Percentiles rank a stretch among this genome's conserved stretches.
These are phyloP conservation scores for Halcyon leucocephala DNA, from an alignment of 2,797 vertebrate genomes.

Conservation along the genomic window DNA sequence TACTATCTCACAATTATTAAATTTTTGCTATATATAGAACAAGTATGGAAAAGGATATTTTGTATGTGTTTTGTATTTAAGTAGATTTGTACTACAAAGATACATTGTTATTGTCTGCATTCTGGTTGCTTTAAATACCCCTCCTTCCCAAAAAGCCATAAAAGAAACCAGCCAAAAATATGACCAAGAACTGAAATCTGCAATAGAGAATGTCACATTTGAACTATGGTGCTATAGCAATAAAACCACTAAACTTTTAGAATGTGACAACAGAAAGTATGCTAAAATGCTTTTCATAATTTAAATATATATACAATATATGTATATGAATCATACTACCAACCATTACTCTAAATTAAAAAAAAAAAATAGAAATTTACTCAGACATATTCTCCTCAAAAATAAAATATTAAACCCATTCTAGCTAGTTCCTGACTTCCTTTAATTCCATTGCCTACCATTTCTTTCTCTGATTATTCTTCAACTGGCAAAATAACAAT, in stretches of 20 bases:
- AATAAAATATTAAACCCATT: neutral
- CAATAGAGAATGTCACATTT: neutral
- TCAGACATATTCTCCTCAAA: neutral
- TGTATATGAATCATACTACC: neutral
- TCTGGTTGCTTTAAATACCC: neutral
- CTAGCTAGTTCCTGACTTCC: neutral
- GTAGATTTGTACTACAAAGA: neutral
- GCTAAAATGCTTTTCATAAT: neutral
- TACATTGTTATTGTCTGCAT: neutral
- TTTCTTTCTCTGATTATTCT: neutral
- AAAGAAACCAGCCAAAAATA: neutral
- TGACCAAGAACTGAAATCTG: neutral
- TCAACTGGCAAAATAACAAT: neutral
- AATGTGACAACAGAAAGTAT: neutral
- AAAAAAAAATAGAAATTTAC: neutral
- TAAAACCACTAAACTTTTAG: neutral
- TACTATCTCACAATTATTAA: neutral
- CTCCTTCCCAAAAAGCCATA: accelerated
- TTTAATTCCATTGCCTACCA: neutral
- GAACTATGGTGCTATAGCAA: neutral
- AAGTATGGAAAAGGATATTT: neutral
- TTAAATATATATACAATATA: neutral
- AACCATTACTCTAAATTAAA: neutral
- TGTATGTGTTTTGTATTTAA: neutral
- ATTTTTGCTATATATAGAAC: neutral